These are phyloP conservation scores for Sapayoa aenigma DNA, from an alignment of 2,113 vertebrate species.

Conservation along the genomic window DNA sequence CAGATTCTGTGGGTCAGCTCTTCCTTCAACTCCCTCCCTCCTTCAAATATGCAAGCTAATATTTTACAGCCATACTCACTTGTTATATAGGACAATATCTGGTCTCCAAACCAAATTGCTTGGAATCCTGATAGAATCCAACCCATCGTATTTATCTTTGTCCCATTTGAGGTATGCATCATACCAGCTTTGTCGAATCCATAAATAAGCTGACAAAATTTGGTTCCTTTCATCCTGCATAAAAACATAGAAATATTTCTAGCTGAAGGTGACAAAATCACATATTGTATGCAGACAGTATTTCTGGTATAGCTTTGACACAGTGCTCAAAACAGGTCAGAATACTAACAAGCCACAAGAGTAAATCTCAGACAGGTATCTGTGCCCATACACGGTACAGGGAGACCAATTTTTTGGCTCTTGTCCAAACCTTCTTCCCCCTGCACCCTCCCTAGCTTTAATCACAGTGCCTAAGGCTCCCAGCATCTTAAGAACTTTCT, in stretches of 20 bases:
- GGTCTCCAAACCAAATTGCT: conserved; percentile 94
- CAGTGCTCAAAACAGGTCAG: not conserved
- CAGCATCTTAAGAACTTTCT: not conserved
- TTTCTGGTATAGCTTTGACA: not conserved
- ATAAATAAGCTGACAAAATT: conserved; percentile 92
- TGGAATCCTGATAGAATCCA: conserved; percentile 95
- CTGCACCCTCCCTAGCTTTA: not conserved
- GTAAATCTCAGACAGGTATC: not conserved
- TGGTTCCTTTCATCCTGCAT: conserved; percentile 94
- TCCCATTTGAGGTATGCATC: conserved; percentile 93
- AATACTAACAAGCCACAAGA: not conserved
- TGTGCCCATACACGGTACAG: too few species aligned
- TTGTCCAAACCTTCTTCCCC: not conserved
- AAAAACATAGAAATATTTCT: not conserved
- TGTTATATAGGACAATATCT: conserved; percentile 97
- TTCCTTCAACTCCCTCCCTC: not conserved
- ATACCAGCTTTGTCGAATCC: conserved; percentile 93
- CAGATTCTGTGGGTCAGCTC: not conserved
- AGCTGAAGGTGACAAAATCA: not conserved
- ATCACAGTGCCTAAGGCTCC: not conserved
- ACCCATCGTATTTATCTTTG: conserved; percentile 89
- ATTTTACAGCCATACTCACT: conserved; percentile 75
- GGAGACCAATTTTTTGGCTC: not conserved
- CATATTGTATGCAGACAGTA: not conserved
- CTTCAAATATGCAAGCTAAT: not conserved